A percentile compares a stretch with the other conserved stretches of the same genome.
Evolutionary conservation across 2,888 invertebrate species (phyloP).

Genomic region (Abrostola tripartita): DNA sequence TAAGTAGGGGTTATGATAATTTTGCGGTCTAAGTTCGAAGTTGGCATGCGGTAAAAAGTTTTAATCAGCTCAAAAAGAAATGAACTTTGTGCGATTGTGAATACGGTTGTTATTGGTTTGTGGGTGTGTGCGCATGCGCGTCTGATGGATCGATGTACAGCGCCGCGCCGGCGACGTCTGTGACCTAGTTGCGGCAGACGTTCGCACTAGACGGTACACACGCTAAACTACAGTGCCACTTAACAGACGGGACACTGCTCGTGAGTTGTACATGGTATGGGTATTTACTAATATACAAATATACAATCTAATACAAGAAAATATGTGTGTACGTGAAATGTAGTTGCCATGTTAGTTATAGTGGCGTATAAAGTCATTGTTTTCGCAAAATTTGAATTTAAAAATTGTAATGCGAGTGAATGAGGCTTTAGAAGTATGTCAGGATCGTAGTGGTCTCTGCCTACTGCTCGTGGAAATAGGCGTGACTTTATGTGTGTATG

Average conservation of each 20-base stretch:
- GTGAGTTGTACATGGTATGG: too few relatives aligned
- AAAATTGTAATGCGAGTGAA: too few relatives aligned
- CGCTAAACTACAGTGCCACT: constrained; percentile 28
- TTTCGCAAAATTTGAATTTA: too few relatives aligned
- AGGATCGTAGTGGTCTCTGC: too few relatives aligned
- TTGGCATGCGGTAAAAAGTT: constrained; percentile 60
- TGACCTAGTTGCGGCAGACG: constrained; percentile 79
- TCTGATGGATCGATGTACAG: constrained; percentile 76
- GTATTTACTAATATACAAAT: too few relatives aligned
- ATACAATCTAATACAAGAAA: too few relatives aligned
- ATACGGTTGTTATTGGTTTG: constrained; percentile 45
- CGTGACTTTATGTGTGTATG: too few relatives aligned
- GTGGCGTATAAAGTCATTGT: too few relatives aligned
- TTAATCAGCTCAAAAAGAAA: constrained; percentile 9
- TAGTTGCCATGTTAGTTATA: too few relatives aligned
- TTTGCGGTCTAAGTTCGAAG: constrained; percentile 43
- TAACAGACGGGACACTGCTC: neutral
- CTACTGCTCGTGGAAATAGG: too few relatives aligned
- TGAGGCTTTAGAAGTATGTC: too few relatives aligned
- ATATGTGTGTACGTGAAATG: too few relatives aligned
- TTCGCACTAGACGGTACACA: constrained; percentile 32
- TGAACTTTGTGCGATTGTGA: constrained; percentile 18
- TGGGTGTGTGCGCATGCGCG: constrained; percentile 74
- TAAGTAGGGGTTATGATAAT: constrained; percentile 38
- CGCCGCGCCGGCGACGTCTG: constrained; percentile 76